phyloP scores from a whole-genome alignment of 2,888 invertebrate species.

The Tenthredo distinguenda region DNA sequence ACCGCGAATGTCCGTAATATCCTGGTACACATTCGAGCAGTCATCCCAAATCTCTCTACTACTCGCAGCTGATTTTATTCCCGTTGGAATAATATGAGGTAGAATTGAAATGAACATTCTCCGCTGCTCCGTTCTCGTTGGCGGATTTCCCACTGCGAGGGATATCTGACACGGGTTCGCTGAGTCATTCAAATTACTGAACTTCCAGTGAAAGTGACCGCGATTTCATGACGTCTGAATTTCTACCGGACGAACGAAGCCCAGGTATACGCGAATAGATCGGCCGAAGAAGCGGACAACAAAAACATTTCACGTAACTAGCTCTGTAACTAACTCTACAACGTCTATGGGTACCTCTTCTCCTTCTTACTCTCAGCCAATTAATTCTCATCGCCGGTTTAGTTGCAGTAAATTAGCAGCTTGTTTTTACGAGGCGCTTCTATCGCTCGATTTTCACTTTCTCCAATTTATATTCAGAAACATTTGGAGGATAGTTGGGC shows the following conservation, averaged over 20 bases:
- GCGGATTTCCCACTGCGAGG: background rate
- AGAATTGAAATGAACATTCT: background rate
- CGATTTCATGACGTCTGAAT: background rate
- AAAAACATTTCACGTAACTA: background rate
- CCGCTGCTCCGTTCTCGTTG: background rate
- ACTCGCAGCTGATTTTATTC: background rate
- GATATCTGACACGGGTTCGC: background rate
- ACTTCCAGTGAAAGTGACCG: conserved; percentile 8
- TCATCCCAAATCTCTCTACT: background rate
- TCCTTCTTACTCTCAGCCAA: background rate
- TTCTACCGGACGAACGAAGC: background rate
- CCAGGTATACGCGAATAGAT: background rate
- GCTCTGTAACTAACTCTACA: background rate
- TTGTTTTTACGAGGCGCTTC: background rate
- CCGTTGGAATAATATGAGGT: background rate
- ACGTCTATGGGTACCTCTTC: background rate
- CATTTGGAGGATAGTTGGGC: background rate
- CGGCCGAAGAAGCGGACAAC: background rate
- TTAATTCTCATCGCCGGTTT: background rate
- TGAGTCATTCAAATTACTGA: conserved; percentile 16
- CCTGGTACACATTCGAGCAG: background rate
- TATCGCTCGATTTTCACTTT: background rate
- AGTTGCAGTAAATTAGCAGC: conserved; percentile 1
- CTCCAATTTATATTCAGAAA: background rate
- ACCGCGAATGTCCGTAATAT: background rate